Evolutionary conservation across 2,888 invertebrate genomes (phyloP), one percentile per base, ranked within the genome.

Genomic region (Zygaena filipendulae): DNA sequence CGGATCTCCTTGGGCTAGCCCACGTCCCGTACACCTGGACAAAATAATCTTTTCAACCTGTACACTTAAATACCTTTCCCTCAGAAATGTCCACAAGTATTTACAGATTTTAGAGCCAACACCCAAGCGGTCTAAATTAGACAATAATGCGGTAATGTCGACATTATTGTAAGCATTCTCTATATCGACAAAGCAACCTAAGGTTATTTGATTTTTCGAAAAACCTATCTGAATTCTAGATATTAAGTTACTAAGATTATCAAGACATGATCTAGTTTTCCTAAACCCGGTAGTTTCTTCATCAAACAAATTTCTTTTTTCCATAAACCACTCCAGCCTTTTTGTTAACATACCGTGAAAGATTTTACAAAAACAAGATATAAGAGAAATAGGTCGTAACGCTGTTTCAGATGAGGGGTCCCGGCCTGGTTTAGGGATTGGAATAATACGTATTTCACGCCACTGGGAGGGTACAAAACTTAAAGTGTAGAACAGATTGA

Each of bases 1-100:
- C 1, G 45, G 47, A 10, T 47, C 46, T 0, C 45, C 44, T 11
- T 47, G 47, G 1, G 46, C 38, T 8, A 47, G 9, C 1, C 43
- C 45, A 7, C 10, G 26, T 20, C 30, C 9, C 3, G 30, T 25
- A 20, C 5, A 7, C 11, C 36, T 24, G 3, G n/a, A 2, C 4
- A 23, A 14, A 3, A 11, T n/a, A n/a, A n/a, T n/a, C n/a, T n/a
- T n/a, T n/a, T n/a, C n/a, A n/a, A n/a, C n/a, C n/a, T n/a, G n/a
- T n/a, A n/a, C n/a, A n/a, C n/a, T n/a, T n/a, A n/a, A n/a, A n/a
- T n/a, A n/a, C n/a, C n/a, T n/a, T n/a, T 23, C 5, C 3, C 2
- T 9, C 25, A 11, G 3, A 27, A 29, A 36, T 4, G 22, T 14
- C 25, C 23, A 30, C 3, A 36, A 23, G 24, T 37, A 39, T 5